A percentile compares a stretch with the other conserved stretches of the same genome.
phyloP scores from a whole-genome alignment of 1,140 invertebrate genomes.

The Coboldia fuscipes region DNA sequence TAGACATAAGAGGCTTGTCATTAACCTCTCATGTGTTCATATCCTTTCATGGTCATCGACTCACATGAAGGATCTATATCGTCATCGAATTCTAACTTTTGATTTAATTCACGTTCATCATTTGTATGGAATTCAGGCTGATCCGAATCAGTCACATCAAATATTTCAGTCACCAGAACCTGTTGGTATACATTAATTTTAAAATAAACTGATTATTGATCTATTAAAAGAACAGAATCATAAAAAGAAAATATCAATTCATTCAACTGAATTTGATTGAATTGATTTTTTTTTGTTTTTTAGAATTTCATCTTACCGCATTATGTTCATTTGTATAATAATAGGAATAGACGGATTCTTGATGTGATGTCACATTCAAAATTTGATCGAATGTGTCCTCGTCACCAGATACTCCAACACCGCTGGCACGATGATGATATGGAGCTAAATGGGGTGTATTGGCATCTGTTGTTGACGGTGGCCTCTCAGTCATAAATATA shows the following conservation, averaged over 20 bases:
- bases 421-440: background rate
- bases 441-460: background rate
- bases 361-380: constrained; percentile 57
- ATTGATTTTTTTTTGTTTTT: background rate
- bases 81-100: too few species aligned
- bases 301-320: constrained; percentile 26
- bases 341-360: constrained; percentile 73
- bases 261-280: constrained; percentile 1
- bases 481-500: background rate
- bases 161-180: constrained; percentile 71
- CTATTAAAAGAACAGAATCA: background rate
- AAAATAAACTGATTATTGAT: background rate
- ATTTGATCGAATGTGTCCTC: constrained; percentile 73
- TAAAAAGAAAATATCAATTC: background rate
- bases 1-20: too few species aligned
- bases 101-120: background rate
- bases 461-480: background rate
- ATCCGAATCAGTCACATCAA: constrained; percentile 53
- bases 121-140: constrained; percentile 5
- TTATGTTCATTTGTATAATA: constrained; percentile 77
- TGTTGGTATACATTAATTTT: constrained; percentile 13
- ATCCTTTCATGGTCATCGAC: too few species aligned
- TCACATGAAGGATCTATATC: too few species aligned
- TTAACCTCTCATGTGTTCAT: too few species aligned
- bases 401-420: constrained; percentile 18